phyloP scores from a whole-genome alignment of 2,797 vertebrate genomes.

The Galagoides demidoff region DNA sequence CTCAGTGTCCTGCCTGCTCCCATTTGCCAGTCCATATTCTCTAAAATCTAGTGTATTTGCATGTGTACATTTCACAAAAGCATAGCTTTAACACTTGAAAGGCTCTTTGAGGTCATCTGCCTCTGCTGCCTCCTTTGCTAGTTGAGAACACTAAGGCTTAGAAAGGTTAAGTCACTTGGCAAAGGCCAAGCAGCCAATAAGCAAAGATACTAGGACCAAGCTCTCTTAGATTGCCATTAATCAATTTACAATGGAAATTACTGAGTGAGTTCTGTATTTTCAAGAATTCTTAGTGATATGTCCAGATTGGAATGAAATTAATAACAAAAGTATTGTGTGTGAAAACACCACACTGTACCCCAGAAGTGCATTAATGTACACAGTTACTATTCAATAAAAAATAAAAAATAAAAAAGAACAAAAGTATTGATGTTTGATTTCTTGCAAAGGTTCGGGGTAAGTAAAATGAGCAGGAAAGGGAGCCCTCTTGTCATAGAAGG shows the following conservation, averaged over 20 bases:
- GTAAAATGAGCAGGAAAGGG: not conserved
- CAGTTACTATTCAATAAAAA: too few relatives aligned
- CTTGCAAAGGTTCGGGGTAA: not conserved
- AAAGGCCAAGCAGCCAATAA: not conserved
- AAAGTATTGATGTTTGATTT: not conserved
- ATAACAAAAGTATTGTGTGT: not conserved
- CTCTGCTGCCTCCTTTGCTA: not conserved
- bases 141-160: not conserved
- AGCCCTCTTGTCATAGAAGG: accelerated
- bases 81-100: not conserved
- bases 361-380: too few relatives aligned
- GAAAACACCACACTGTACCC: too few relatives aligned
- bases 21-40: not conserved
- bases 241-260: not conserved
- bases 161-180: not conserved
- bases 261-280: not conserved
- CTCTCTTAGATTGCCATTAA: not conserved
- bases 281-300: not conserved
- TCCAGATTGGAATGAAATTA: not conserved
- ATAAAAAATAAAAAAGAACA: too few relatives aligned
- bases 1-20: not conserved
- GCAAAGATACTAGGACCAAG: not conserved
- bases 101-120: not conserved
- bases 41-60: not conserved
- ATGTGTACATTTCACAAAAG: not conserved